Base-by-base conservation (phyloP, 23 tunicate genomes). In the Oikopleura vanhoeffeni region DNA sequence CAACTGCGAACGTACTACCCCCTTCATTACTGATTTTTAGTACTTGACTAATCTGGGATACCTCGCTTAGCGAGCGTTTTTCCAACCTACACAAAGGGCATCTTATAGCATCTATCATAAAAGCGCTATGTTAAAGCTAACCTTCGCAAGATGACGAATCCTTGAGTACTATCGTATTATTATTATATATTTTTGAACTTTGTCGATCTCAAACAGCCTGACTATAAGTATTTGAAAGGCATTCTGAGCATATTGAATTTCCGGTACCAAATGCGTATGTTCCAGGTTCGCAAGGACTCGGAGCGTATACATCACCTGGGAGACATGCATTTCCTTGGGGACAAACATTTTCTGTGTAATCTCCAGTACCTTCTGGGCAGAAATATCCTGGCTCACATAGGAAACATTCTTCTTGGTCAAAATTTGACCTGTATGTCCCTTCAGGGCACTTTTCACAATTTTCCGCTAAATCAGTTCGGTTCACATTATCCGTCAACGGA, bases 361-460 rank as follows among this genome's bases (percentile, higher is more conserved):
- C 90, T n/a, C 91, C 98, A 36, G 98, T 93, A 13, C 98, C 98
- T 86, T 86, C 91, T n/a, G 98, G 98, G 87, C 98, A 93, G 85
- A 35, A 93, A 76, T 88, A 93, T 40, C 98, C 98, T 38, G 98
- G 91, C 38, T 92, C 94, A 57, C 98, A 93, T 2, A 91, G 91
- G 76, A 49, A 82, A 84, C 98, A 93, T 40, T 86, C 88, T 84
- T 86, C 88, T 0, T 85, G 91, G 0, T 49, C 85, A 0, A 91
- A 89, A 18, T 94, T 89, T 41, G 89, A 89, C 76, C 98, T 84
- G 77, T 88, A 93, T 0, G 89, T 86, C 1, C 98, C 98, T 0
- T 79, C 83, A 0, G 94, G 94, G 83, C 98, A 93, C 0, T 86
- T 88, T 89, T 84, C 88, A 87, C 98, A 93, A 36, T 94, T 85